A percentile compares a stretch with the other conserved stretches of the same genome.
phyloP scores from a whole-genome alignment of 2,113 vertebrate genomes.

The Grallaria varia region DNA sequence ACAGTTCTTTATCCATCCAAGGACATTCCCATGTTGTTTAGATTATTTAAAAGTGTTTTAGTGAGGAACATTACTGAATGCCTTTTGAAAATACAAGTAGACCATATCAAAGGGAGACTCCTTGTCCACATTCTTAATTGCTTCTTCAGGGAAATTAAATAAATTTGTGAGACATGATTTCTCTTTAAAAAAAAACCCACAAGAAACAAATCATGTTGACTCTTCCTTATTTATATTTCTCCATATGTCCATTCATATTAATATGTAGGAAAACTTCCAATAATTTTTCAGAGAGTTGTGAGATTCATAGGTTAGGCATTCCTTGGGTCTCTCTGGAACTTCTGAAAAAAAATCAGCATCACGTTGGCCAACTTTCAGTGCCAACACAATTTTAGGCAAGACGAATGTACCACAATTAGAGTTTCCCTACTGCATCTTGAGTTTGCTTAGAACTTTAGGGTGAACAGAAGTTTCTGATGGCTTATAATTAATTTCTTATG shows the following conservation, averaged over 20 bases:
- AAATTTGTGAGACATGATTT: not conserved
- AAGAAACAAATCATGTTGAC: not conserved
- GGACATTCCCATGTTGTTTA: not conserved
- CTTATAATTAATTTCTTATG: not conserved
- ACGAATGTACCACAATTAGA: not conserved
- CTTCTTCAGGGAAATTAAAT: not conserved
- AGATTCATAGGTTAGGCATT: not conserved
- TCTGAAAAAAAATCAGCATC: not conserved
- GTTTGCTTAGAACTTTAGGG: not conserved
- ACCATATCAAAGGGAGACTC: not conserved
- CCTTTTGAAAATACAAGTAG: not conserved
- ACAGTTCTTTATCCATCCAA: not conserved
- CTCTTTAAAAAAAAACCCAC: not conserved
- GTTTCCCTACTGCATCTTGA: not conserved
- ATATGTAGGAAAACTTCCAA: not conserved
- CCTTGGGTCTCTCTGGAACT: not conserved
- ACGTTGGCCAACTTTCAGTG: not conserved
- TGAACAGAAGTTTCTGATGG: not conserved
- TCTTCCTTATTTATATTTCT: not conserved
- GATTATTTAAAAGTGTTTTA: not conserved
- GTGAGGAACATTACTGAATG: not conserved
- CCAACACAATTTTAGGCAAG: not conserved
- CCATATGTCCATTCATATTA: not conserved
- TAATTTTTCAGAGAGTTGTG: not conserved
- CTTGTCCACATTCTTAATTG: not conserved